Evolutionary conservation across 2,113 vertebrate genomes (phyloP).

Genomic region (Sinosuthora webbiana): DNA sequence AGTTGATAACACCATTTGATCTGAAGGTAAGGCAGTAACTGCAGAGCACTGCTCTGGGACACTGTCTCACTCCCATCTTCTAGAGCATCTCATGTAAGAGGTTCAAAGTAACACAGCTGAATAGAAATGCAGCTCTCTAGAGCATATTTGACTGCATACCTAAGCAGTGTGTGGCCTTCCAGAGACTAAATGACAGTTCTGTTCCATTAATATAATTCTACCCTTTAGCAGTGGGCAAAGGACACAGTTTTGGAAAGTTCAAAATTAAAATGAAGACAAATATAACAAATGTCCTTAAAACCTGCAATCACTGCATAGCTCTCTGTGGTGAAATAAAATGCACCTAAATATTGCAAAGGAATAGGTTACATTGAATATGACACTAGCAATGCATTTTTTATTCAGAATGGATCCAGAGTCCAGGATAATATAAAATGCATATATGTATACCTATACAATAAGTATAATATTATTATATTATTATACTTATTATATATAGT

Average conservation of each 20-base stretch:
- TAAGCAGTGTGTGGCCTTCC: neutral
- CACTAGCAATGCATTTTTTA: neutral
- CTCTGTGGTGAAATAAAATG: neutral
- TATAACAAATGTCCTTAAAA: neutral
- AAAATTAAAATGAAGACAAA: neutral
- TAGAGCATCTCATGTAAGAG: neutral
- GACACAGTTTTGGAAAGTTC: neutral
- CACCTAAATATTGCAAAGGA: neutral
- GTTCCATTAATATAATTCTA: neutral
- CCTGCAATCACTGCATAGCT: neutral
- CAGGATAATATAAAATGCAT: neutral
- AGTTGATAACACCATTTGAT: neutral
- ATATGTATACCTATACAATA: no score
- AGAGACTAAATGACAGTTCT: neutral
- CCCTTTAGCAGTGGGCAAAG: neutral
- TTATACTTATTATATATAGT: neutral
- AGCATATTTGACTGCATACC: neutral
- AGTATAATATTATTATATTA: no score
- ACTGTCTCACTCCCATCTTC: neutral
- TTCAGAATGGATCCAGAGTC: neutral
- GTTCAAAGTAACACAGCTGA: neutral
- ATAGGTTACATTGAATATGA: neutral
- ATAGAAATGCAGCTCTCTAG: neutral
- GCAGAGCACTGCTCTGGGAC: neutral
- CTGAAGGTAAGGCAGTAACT: neutral